Evolutionary conservation across 2,888 invertebrate genomes (phyloP).

Genomic region (Papilio demoleus): DNA sequence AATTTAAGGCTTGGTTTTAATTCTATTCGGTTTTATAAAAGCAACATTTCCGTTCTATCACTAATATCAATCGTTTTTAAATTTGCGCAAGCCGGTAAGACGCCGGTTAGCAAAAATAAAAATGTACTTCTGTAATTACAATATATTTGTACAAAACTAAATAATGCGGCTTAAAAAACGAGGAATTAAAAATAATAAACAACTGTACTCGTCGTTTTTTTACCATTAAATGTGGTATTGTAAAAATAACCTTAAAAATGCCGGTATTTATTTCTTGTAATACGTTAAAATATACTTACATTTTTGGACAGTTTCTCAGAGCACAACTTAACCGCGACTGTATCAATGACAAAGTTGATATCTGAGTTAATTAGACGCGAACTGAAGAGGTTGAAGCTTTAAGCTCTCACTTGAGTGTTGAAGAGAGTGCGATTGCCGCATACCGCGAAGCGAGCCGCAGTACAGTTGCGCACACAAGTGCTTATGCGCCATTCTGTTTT

Average conservation of each 20-base stretch:
- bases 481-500: slow-evolving; percentile 49
- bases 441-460: slow-evolving; percentile 74
- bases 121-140: too few species aligned
- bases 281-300: slow-evolving; percentile 26
- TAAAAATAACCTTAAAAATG: slow-evolving; percentile 5
- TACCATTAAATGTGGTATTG: too few species aligned
- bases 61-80: too few species aligned
- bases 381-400: slow-evolving; percentile 46
- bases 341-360: slow-evolving; percentile 25
- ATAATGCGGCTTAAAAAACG: too few species aligned
- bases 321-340: neutral
- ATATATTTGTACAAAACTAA: too few species aligned
- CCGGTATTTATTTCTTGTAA: neutral
- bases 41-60: too few species aligned
- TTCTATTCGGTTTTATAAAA: too few species aligned
- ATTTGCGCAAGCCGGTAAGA: too few species aligned
- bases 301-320: slow-evolving; percentile 9
- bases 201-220: too few species aligned
- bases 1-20: too few species aligned
- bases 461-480: slow-evolving; percentile 66
- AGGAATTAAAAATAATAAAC: neutral
- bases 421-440: slow-evolving; percentile 68
- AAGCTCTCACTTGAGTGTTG: slow-evolving; percentile 57
- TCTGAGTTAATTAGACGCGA: slow-evolving; percentile 36
- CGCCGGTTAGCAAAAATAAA: too few species aligned